A percentile compares a stretch with the other conserved stretches of the same genome.
These are phyloP conservation scores for Smittia aterrima DNA, from an alignment of 2,888 invertebrate genomes.

Conservation along the genomic window DNA sequence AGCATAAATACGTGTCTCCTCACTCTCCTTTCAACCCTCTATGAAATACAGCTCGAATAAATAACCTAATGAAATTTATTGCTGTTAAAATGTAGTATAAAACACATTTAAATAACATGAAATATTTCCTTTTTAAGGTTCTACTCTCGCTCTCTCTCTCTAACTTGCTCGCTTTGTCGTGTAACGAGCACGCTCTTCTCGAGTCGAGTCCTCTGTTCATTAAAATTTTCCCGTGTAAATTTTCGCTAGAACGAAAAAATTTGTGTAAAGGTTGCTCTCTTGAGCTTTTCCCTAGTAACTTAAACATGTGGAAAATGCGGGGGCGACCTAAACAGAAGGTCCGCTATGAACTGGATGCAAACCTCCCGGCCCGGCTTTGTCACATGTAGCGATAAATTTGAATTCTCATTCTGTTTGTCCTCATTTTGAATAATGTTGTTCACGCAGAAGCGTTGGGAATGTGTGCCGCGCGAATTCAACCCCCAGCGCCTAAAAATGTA, in stretches of 20 bases:
- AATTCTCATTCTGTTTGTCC: neutral
- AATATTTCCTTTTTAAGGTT: constrained; percentile 35
- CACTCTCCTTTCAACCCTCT: neutral
- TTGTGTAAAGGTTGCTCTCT: neutral
- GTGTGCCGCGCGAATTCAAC: neutral
- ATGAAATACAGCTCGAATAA: constrained; percentile 37
- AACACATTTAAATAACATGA: constrained; percentile 41
- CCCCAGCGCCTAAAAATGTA: neutral
- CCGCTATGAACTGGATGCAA: no score
- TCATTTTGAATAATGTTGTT: no score
- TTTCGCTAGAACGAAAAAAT: neutral
- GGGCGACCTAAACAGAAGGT: no score
- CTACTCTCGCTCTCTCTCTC: neutral
- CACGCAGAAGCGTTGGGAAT: neutral
- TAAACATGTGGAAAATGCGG: neutral
- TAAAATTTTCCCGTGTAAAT: neutral
- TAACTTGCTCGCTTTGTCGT: neutral
- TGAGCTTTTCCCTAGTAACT: neutral
- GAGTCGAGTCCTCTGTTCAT: neutral
- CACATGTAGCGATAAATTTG: neutral
- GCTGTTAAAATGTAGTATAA: constrained; percentile 39
- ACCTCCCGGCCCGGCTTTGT: no score
- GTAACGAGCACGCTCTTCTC: neutral
- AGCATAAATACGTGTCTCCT: neutral
- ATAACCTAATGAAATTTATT: constrained; percentile 40